Evolutionary conservation across 2,113 vertebrate genomes (phyloP).

Genomic region (Gadus chalcogrammus): DNA sequence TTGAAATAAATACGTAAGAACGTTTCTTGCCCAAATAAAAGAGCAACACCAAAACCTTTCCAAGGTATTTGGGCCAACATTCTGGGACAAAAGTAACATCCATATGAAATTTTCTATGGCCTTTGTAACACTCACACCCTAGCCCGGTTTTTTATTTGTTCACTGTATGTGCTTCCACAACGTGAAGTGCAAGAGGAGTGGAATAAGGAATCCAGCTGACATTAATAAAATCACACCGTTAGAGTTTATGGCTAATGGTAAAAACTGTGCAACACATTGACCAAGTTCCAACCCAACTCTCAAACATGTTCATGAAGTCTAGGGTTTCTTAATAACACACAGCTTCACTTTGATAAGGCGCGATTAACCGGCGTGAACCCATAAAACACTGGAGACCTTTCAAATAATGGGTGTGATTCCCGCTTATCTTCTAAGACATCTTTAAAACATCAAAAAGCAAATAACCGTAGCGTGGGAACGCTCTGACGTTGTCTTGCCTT

Average conservation of each 20-base stretch:
- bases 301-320: constrained; percentile 1
- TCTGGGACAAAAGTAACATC: constrained; percentile 1
- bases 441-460: constrained; percentile 26
- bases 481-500: neutral
- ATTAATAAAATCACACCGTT: neutral
- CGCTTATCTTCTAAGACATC: constrained; percentile 13
- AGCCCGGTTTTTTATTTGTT: too few species aligned
- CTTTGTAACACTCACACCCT: too few species aligned
- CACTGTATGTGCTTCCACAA: too few species aligned
- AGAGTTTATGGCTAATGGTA: neutral
- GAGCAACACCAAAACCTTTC: constrained; percentile 15
- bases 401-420: constrained; percentile 13
- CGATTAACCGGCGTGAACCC: constrained; percentile 41
- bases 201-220: too few species aligned
- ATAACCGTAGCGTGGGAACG: constrained; percentile 1
- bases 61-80: constrained; percentile 9
- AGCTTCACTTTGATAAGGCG: constrained; percentile 32
- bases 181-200: too few species aligned
- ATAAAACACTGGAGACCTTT: constrained; percentile 23
- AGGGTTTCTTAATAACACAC: constrained; percentile 23
- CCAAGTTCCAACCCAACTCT: constrained; percentile 17
- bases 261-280: constrained; percentile 2
- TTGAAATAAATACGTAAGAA: constrained; percentile 42
- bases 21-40: constrained; percentile 9
- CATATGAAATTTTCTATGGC: neutral